Evolutionary conservation across 2,797 vertebrate species (phyloP).

Genomic region (Euthynnus affinis): DNA sequence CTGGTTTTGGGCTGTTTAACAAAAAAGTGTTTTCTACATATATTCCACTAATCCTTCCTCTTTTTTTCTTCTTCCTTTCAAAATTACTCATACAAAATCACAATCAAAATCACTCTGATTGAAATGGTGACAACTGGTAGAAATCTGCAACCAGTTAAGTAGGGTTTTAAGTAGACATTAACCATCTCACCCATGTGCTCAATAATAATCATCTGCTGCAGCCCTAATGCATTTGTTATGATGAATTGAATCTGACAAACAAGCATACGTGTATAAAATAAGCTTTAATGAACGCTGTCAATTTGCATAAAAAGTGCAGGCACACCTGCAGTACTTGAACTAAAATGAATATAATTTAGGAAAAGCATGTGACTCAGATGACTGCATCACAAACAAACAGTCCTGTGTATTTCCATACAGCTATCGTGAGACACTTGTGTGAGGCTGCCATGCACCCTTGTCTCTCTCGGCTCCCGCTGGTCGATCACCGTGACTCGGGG

Average conservation of each 20-base stretch:
- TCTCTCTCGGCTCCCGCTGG: slow-evolving; percentile 32
- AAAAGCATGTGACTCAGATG: neutral
- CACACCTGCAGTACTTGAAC: neutral
- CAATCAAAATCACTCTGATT: neutral
- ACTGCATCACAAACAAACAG: neutral
- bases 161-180: neutral
- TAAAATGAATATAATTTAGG: neutral
- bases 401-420: slow-evolving; percentile 20
- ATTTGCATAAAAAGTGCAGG: neutral
- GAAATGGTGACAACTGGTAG: neutral
- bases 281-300: neutral
- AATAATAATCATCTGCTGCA: no score
- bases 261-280: no score
- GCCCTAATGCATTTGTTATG: neutral
- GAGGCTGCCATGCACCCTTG: slow-evolving; percentile 29
- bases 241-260: neutral
- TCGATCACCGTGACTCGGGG: slow-evolving; percentile 42
- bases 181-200: no score
- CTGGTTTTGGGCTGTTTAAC: neutral
- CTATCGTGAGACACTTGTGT: neutral
- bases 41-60: neutral
- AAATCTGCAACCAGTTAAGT: neutral
- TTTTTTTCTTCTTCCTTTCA: neutral
- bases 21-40: neutral
- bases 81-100: neutral